phyloP scores from a whole-genome alignment of 2,113 vertebrate genomes.

The Pungitius pungitius region DNA sequence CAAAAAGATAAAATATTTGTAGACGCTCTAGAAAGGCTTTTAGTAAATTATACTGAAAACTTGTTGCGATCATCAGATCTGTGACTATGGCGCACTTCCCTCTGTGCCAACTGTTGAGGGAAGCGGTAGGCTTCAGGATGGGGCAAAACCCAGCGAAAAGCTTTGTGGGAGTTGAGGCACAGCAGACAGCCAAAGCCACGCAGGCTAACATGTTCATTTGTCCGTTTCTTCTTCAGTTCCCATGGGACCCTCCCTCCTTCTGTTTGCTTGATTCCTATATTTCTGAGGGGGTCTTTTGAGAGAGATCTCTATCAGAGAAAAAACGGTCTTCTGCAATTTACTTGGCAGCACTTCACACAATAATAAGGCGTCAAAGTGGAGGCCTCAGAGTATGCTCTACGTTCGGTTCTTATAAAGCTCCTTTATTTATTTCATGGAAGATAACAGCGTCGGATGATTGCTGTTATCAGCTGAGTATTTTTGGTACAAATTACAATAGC shows the following conservation, averaged over 20 bases:
- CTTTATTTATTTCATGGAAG: constrained; percentile 5
- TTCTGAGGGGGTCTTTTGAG: constrained; percentile 59
- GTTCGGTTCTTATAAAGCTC: constrained; percentile 12
- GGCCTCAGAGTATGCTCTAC: constrained; percentile 21
- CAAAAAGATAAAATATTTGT: constrained; percentile 40
- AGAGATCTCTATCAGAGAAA: constrained; percentile 73
- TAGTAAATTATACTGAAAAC: background rate
- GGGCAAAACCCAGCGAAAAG: constrained; percentile 47
- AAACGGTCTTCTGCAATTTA: constrained; percentile 72
- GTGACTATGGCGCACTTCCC: background rate
- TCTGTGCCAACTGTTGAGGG: constrained; percentile 10
- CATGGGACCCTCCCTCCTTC: constrained; percentile 65
- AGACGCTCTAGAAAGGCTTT: constrained; percentile 13
- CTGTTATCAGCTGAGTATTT: constrained; percentile 9
- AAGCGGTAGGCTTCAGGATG: constrained; percentile 25
- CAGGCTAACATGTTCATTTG: constrained; percentile 77
- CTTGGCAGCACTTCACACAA: constrained; percentile 72
- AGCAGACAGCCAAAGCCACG: constrained; percentile 64
- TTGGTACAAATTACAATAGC: constrained; percentile 1
- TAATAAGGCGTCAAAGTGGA: constrained; percentile 37
- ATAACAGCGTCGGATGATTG: constrained; percentile 7
- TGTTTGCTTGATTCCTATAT: constrained; percentile 74
- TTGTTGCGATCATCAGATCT: constrained; percentile 3
- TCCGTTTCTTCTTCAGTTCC: constrained; percentile 72
- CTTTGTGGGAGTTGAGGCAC: constrained; percentile 55